Evolutionary conservation across 1,140 invertebrate genomes (phyloP).

Genomic region (Drosophila rhopaloa): DNA sequence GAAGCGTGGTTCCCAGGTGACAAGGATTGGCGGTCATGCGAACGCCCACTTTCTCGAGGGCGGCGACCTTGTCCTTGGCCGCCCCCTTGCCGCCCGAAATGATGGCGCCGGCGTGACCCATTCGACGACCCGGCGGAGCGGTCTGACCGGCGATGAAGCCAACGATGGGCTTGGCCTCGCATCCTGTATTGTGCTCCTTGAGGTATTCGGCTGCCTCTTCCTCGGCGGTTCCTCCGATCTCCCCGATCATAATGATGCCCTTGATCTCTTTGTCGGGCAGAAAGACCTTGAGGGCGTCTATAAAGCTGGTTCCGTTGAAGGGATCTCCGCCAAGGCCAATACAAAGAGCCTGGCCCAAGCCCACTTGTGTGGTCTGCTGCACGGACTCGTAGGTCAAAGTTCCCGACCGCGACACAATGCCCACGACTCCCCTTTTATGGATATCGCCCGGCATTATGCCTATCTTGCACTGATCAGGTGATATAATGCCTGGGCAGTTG

Average conservation of each 20-base stretch:
- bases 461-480: constrained; percentile 98
- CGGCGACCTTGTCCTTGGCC: constrained; percentile 98
- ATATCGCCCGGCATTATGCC: constrained; percentile 99
- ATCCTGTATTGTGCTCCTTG: constrained; percentile 93
- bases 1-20: constrained; percentile 95
- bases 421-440: constrained; percentile 95
- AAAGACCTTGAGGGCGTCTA: constrained; percentile 99
- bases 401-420: constrained; percentile 98
- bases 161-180: constrained; percentile 96
- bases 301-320: constrained; percentile 99
- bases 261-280: constrained; percentile 95
- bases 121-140: constrained; percentile 98
- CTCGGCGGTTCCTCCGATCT: constrained; percentile 99
- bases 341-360: constrained; percentile 98
- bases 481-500: constrained; percentile 99
- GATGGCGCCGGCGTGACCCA: constrained; percentile 99
- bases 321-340: constrained; percentile 99
- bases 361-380: constrained; percentile 96
- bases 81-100: constrained; percentile 99
- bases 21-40: constrained; percentile 97
- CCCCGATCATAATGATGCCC: constrained; percentile 99
- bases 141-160: constrained; percentile 99
- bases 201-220: constrained; percentile 98
- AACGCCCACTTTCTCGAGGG: constrained; percentile 95
- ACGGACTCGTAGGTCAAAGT: constrained; percentile 99